Percentiles rank a stretch among this genome's conserved stretches.
These are phyloP conservation scores for Plectrocnemia conspersa DNA, from an alignment of 1,140 invertebrate genomes.

Conservation along the genomic window DNA sequence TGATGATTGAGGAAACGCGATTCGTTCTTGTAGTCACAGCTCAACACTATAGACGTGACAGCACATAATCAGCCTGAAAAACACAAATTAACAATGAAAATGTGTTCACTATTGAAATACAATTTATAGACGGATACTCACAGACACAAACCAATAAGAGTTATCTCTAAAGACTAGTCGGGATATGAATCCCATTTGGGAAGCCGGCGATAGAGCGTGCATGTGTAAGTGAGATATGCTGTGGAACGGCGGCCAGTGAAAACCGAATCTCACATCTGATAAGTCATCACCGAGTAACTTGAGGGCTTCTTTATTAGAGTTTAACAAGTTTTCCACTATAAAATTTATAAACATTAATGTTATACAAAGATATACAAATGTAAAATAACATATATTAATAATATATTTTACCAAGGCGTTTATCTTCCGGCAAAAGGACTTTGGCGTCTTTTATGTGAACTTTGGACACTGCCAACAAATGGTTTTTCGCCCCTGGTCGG, in stretches of 20 bases:
- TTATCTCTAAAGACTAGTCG: slow-evolving; percentile 68
- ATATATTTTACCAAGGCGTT: slow-evolving; percentile 56
- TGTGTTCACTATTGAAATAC: not conserved
- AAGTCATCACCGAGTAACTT: slow-evolving; percentile 46
- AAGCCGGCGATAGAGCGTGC: slow-evolving; percentile 76
- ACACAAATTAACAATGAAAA: slow-evolving; percentile 3
- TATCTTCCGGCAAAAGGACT: slow-evolving; percentile 58
- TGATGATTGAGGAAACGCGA: too few relatives aligned
- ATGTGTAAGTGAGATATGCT: slow-evolving; percentile 80
- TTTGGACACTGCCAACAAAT: slow-evolving; percentile 76
- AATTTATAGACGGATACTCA: slow-evolving; percentile 56
- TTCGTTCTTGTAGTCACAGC: too few relatives aligned
- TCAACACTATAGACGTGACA: slow-evolving; percentile 26
- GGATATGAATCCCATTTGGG: slow-evolving; percentile 67
- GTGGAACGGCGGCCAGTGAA: slow-evolving; percentile 89
- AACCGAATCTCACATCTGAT: slow-evolving; percentile 67
- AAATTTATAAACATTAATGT: slow-evolving; percentile 21
- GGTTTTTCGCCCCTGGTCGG: slow-evolving; percentile 72
- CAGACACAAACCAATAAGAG: slow-evolving; percentile 80
- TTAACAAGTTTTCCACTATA: slow-evolving; percentile 60
- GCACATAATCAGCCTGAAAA: slow-evolving; percentile 31
- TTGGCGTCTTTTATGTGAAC: slow-evolving; percentile 72
- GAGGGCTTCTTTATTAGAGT: slow-evolving; percentile 49
- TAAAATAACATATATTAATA: slow-evolving; percentile 8
- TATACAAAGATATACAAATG: slow-evolving; percentile 35